phyloP scores from a whole-genome alignment of 2,797 vertebrate species.

The Xerus rutilus region DNA sequence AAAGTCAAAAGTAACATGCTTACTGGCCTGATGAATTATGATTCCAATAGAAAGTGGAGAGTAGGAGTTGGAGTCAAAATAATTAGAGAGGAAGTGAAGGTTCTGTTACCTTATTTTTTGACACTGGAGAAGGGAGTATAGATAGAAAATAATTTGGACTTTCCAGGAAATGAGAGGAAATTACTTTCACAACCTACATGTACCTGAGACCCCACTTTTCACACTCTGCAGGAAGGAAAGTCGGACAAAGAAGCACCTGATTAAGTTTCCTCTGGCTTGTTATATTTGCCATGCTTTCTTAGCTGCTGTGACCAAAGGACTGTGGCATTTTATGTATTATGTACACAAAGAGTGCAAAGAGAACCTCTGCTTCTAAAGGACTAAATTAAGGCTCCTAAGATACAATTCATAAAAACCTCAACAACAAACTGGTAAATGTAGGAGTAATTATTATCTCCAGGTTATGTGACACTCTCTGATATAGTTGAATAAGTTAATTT shows the following conservation, averaged over 20 bases:
- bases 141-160: slow-evolving; percentile 67
- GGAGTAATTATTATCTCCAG: not conserved
- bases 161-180: slow-evolving; percentile 70
- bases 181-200: slow-evolving; percentile 57
- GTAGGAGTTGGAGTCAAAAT: slow-evolving; percentile 51
- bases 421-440: not conserved
- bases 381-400: slow-evolving; percentile 16
- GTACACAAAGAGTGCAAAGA: not conserved
- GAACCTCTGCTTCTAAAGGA: not conserved
- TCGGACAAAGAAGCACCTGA: slow-evolving; percentile 34
- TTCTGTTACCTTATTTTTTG: slow-evolving; percentile 35
- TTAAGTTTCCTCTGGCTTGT: slow-evolving; percentile 22
- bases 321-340: not conserved
- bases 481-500: slow-evolving; percentile 63
- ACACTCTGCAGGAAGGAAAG: slow-evolving; percentile 45
- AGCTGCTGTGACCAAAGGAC: not conserved
- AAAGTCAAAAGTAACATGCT: slow-evolving; percentile 66
- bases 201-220: slow-evolving; percentile 60
- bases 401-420: not conserved
- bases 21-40: slow-evolving; percentile 45
- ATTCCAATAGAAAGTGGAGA: slow-evolving; percentile 47
- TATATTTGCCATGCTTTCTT: slow-evolving; percentile 2
- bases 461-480: slow-evolving; percentile 26
- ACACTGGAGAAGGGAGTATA: slow-evolving; percentile 16
- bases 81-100: slow-evolving; percentile 55